Conservation (phyloP, 2,888 invertebrate species). For the Oligia fasciuncula region DNA sequence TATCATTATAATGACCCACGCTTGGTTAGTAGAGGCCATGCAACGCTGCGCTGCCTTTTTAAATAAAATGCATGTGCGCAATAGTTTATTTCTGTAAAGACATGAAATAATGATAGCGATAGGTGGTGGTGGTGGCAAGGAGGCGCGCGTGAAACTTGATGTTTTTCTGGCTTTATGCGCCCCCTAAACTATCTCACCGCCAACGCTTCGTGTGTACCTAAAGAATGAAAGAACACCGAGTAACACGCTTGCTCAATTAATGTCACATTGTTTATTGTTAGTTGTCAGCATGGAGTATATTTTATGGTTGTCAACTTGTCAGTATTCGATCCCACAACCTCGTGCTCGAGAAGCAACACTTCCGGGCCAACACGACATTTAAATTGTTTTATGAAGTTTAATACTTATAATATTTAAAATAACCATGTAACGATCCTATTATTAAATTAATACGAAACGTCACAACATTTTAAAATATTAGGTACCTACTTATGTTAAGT, state of each 20-base stretch:
- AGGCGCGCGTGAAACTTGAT: too few species aligned
- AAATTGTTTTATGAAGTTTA: not conserved
- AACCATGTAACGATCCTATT: not conserved
- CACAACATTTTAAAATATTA: not conserved
- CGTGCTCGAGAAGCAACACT: not conserved
- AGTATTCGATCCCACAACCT: constrained; percentile 12
- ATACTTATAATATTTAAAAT: not conserved
- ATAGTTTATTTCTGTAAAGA: not conserved
- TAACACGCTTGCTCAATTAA: not conserved
- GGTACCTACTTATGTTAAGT: not conserved
- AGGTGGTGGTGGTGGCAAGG: too few species aligned
- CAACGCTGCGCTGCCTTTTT: not conserved
- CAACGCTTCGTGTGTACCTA: too few species aligned
- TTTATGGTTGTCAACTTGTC: too few species aligned
- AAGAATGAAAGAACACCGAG: too few species aligned
- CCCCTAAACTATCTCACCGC: too few species aligned
- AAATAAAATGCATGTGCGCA: constrained; percentile 7
- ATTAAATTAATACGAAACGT: not conserved
- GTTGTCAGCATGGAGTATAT: not conserved
- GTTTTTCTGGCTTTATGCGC: too few species aligned
- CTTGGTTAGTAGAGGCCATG: not conserved
- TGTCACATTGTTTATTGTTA: constrained; percentile 23
- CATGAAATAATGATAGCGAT: constrained; percentile 3
- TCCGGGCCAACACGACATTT: constrained; percentile 3
- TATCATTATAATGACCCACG: not conserved